Conservation (phyloP, 2,797 vertebrate species). For the Sebastes paucispinis region DNA sequence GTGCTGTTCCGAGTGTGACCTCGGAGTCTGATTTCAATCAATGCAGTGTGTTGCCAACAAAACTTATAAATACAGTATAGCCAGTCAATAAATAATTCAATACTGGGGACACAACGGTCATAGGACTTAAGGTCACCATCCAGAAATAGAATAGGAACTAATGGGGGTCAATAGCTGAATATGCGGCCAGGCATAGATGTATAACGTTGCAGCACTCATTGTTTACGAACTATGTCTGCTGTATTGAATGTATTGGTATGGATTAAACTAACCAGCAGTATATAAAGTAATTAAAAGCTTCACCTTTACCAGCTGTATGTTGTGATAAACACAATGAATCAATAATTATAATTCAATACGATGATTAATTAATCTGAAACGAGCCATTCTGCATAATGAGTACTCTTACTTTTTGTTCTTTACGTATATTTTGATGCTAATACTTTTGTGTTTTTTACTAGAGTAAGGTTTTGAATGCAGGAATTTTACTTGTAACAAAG, state of each 20-base stretch:
- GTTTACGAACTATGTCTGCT: too few relatives aligned
- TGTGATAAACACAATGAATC: too few relatives aligned
- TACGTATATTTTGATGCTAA: neutral
- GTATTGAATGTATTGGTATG: too few relatives aligned
- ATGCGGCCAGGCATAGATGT: neutral
- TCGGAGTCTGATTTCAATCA: conserved; percentile 8
- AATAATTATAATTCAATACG: too few relatives aligned
- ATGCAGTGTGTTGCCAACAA: conserved; percentile 1
- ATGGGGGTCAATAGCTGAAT: neutral
- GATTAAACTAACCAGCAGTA: too few relatives aligned
- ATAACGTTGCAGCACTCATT: neutral
- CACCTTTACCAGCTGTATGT: too few relatives aligned
- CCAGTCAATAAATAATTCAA: conserved; percentile 10
- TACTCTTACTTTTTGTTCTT: too few relatives aligned
- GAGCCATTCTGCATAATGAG: too few relatives aligned
- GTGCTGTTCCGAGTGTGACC: conserved; percentile 7
- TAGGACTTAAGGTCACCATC: neutral
- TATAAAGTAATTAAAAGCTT: too few relatives aligned
- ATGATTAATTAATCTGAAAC: too few relatives aligned
- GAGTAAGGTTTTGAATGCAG: too few relatives aligned
- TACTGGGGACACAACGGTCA: neutral
- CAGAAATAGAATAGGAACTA: neutral
- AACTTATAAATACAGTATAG: conserved; percentile 12
- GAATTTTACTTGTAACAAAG: neutral
- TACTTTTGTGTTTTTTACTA: too few relatives aligned